These are phyloP conservation scores for Leucophenga montana DNA, from an alignment of 2,888 invertebrate genomes.

Conservation along the genomic window DNA sequence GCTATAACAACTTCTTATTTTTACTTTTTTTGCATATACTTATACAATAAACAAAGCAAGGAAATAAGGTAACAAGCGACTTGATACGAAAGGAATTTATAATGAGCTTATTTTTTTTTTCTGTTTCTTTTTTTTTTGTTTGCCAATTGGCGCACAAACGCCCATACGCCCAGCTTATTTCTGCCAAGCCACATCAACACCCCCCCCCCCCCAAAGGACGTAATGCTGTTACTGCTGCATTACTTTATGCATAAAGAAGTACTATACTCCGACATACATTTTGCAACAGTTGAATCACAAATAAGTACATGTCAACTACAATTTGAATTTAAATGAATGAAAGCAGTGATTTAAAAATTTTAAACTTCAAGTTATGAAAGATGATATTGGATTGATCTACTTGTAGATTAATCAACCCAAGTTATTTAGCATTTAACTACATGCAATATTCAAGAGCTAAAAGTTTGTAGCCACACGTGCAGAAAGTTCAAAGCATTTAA, in stretches of 20 bases:
- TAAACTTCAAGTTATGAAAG: no score
- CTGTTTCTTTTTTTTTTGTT: not conserved
- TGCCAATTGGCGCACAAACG: not conserved
- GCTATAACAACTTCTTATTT: not conserved
- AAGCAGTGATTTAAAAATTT: no score
- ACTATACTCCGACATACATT: no score
- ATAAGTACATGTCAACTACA: no score
- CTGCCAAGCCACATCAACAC: no score
- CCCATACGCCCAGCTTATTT: not conserved
- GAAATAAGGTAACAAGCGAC: conserved; percentile 22
- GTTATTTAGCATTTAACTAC: no score
- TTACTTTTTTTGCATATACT: not conserved
- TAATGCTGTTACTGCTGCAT: not conserved
- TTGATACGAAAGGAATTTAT: conserved; percentile 27
- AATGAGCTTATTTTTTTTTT: conserved; percentile 16
- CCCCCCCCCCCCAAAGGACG: not conserved
- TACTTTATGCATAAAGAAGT: not conserved
- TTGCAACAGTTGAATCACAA: not conserved
- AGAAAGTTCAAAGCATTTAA: no score
- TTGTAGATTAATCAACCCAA: no score
- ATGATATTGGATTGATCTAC: no score
- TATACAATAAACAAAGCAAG: conserved; percentile 17
- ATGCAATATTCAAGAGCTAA: no score
- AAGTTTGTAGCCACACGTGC: no score
- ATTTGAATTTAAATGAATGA: no score